These are phyloP conservation scores for Coreius guichenoti DNA, from an alignment of 2,797 vertebrate species.

Conservation along the genomic window DNA sequence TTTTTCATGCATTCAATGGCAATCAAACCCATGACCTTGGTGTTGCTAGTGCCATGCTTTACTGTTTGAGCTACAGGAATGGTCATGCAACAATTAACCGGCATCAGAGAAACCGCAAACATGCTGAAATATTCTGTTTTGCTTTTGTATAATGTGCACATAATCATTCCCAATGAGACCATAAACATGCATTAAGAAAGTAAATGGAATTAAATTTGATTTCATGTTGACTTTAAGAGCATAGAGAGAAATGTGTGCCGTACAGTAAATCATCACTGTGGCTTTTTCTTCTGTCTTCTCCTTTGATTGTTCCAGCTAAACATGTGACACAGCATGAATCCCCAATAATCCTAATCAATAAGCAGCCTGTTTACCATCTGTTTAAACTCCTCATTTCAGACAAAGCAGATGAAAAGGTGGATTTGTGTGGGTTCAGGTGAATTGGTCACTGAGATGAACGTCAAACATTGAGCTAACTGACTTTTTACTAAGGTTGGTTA, in stretches of 20 bases:
- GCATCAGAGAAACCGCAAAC: neutral
- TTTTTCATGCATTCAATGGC: neutral
- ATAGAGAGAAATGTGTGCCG: neutral
- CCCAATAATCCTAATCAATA: neutral
- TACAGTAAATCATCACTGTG: slow-evolving; percentile 8
- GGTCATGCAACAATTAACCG: neutral
- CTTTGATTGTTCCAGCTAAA: slow-evolving; percentile 43
- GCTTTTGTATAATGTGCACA: neutral
- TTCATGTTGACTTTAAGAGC: slow-evolving; percentile 12
- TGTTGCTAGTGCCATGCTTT: no score
- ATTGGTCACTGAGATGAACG: neutral
- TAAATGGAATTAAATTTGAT: neutral
- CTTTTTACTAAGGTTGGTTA: neutral
- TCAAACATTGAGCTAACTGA: neutral
- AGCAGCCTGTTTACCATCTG: neutral
- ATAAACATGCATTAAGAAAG: neutral
- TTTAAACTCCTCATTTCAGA: neutral
- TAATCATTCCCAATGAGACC: neutral
- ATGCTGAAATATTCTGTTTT: neutral
- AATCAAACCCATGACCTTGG: neutral
- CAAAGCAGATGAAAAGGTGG: neutral
- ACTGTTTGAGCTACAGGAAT: neutral
- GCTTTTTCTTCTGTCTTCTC: slow-evolving; percentile 36
- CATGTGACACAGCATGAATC: slow-evolving; percentile 5
- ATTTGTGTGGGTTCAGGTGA: neutral